Percentiles rank a stretch among this genome's conserved stretches.
Conservation (phyloP, 1,140 invertebrate species). For the Sogatella furcifera region DNA sequence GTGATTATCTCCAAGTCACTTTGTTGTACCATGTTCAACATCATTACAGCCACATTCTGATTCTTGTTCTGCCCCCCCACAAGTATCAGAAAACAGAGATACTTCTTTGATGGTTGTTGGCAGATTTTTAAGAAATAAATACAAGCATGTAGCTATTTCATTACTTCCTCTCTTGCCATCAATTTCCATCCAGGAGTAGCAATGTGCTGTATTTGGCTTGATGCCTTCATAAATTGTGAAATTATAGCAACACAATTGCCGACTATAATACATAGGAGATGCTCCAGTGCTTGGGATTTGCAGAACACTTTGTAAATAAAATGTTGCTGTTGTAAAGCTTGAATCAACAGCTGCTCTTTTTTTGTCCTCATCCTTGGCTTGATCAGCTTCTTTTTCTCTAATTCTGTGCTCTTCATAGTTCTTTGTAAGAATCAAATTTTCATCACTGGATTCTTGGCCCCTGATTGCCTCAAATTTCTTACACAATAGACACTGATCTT, state of each 20-base stretch:
- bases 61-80: constrained; percentile 21
- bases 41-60: constrained; percentile 15
- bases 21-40: constrained; percentile 15
- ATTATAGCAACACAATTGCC: constrained; percentile 20
- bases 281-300: constrained; percentile 16
- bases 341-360: neutral
- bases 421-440: neutral
- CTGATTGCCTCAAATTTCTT: constrained; percentile 2
- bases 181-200: constrained; percentile 18
- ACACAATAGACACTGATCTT: constrained; percentile 7
- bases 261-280: constrained; percentile 16
- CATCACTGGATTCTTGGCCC: neutral
- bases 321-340: constrained; percentile 9
- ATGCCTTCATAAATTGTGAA: constrained; percentile 20
- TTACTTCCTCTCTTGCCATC: constrained; percentile 19
- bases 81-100: constrained; percentile 20
- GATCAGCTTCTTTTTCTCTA: constrained; percentile 3
- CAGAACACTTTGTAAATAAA: constrained; percentile 16
- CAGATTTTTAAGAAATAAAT: constrained; percentile 14
- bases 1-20: constrained; percentile 13
- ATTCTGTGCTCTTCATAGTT: constrained; percentile 6
- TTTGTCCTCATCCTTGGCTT: constrained; percentile 3
- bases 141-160: constrained; percentile 19
- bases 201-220: constrained; percentile 15
- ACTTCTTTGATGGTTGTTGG: constrained; percentile 16